These are phyloP conservation scores for Girardia tigrina DNA, from an alignment of 2,888 invertebrate genomes.

Conservation along the genomic window DNA sequence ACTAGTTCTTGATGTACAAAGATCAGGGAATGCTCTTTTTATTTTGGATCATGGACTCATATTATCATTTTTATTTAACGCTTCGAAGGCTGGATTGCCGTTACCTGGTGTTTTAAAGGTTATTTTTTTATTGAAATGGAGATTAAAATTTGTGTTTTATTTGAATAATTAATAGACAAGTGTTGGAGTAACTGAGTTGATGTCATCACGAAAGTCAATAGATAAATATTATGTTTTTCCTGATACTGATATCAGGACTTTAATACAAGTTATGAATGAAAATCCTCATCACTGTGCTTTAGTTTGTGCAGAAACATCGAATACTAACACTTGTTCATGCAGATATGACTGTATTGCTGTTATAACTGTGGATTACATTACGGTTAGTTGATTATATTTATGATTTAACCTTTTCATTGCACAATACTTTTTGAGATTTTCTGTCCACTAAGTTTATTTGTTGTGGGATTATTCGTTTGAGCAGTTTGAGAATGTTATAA, in stretches of 20 bases:
- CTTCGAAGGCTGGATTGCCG: neutral
- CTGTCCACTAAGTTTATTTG: too few species aligned
- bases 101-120: neutral
- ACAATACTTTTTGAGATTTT: too few species aligned
- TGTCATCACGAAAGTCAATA: neutral
- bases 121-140: neutral
- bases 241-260: neutral
- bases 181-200: neutral
- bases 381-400: neutral
- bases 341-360: neutral
- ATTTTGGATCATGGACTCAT: neutral
- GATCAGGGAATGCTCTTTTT: neutral
- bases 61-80: neutral
- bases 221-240: neutral
- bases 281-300: conserved; percentile 7
- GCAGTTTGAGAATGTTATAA: too few species aligned
- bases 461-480: too few species aligned
- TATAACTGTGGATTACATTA: neutral
- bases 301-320: neutral
- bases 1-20: neutral
- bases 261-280: neutral
- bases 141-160: neutral
- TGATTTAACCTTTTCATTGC: too few species aligned
- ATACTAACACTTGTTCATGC: neutral
- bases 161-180: neutral